Evolutionary conservation across 2,113 vertebrate species (phyloP), one percentile per base, ranked within the genome.

Genomic region (Pyxicephalus adspersus): DNA sequence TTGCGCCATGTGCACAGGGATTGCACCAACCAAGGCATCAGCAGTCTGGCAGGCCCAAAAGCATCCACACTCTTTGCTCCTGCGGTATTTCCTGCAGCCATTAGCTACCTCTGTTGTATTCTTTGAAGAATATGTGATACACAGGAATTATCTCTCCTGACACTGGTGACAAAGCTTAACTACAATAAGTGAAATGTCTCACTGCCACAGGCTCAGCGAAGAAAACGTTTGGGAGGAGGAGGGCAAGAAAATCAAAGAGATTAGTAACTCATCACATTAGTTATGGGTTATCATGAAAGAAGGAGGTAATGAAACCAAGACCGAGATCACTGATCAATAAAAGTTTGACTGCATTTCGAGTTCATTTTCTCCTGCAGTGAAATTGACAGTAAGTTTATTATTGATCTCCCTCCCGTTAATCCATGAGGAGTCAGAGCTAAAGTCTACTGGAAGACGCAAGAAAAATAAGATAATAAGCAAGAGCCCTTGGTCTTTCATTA

Each of bases 381-480:
- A 92, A 92, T 87, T 91, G 92, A 90, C 92, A 94, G 93, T 92
- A 95, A 95, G 96, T 94, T 94, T 91, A 89, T 91, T 96, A 99
- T 98, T 95, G 96, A 98, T 97, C 93, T 93, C 86, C 77, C n/a
- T n/a, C n/a, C 88, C 92, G 91, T 95, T 98, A 98, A 98, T 99
- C 96, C 95, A 98, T 98, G 97, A 95, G 95, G 92, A 92, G 93
- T 94, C 93, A 92, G 95, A 90, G 94, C 93, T 92, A 92, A 91
- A 88, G 93, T 92, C 94, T 93, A 84, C 86, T 87, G 91, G 91
- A 95, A 95, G 85, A 90, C 91, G 92, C 87, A 90, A 90, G 86
- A 90, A 95, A 93, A 95, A 94, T 93, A 95, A 90, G 89, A 95
- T 95, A 95, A 94, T 94, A 91, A 92, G 91, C 88, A 92, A 92